Conservation (phyloP, 92 coral and sea anemone species). For the Bergia puertoricense region DNA sequence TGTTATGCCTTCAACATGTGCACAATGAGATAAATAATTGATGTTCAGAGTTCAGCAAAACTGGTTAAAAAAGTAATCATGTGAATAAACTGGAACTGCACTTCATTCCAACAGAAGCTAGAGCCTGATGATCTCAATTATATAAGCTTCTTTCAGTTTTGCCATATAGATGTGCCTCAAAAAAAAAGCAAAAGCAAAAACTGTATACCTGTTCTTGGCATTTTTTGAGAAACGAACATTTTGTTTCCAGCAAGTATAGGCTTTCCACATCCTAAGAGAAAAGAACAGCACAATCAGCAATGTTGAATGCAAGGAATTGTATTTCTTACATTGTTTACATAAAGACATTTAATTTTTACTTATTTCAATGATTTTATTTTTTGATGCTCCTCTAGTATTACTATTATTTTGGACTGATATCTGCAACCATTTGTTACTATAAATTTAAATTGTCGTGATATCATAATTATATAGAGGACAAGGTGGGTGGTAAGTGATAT, state of each 20-base stretch:
- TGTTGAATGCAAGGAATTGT: neutral
- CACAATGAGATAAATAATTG: no score
- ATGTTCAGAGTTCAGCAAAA: neutral
- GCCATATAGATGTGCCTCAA: no score
- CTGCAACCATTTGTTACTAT: neutral
- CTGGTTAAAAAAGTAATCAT: neutral
- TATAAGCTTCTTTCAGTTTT: no score
- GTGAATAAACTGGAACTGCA: no score
- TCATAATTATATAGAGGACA: no score
- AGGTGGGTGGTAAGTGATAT: no score
- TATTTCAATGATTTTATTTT: neutral
- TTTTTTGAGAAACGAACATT: conserved; percentile 78
- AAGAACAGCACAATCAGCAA: neutral
- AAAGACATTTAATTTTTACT: neutral
- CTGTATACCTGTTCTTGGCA: conserved; percentile 63
- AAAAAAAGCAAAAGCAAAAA: neutral
- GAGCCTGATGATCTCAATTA: no score
- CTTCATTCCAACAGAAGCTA: no score
- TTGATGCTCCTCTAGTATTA: neutral
- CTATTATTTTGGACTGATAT: no score
- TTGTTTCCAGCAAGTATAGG: conserved; percentile 88
- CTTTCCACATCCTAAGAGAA: conserved; percentile 85
- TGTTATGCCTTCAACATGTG: no score
- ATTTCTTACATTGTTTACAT: neutral
- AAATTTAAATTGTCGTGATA: no score